Evolutionary conservation across 2,113 vertebrate genomes (phyloP).

Genomic region (Microcebus lehilahytsara): DNA sequence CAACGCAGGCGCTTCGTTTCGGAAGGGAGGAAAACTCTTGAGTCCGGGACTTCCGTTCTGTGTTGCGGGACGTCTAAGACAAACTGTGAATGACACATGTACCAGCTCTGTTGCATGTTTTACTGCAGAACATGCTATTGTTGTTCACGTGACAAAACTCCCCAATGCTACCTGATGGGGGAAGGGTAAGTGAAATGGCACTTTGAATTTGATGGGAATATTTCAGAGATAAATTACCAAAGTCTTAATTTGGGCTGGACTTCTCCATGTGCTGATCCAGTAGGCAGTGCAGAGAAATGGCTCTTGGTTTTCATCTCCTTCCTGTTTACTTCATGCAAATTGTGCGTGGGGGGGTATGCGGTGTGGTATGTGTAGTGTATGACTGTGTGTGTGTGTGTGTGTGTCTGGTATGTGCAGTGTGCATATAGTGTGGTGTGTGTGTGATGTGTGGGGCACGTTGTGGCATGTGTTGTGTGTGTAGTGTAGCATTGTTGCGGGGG

Average conservation of each 20-base stretch:
- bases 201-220: neutral
- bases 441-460: neutral
- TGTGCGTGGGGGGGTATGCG: neutral
- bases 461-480: neutral
- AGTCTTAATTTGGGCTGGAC: neutral
- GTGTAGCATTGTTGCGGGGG: neutral
- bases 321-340: neutral
- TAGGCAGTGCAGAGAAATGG: neutral
- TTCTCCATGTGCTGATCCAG: neutral
- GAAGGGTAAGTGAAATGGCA: rapidly evolving
- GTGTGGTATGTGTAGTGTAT: neutral
- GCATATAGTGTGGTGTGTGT: too few relatives aligned
- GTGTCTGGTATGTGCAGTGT: neutral
- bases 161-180: rapidly evolving
- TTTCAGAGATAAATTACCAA: neutral
- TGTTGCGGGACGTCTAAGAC: rapidly evolving
- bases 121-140: rapidly evolving
- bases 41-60: neutral
- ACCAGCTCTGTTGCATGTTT: rapidly evolving
- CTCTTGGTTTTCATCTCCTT: neutral
- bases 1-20: rapidly evolving
- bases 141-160: neutral
- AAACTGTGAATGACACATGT: rapidly evolving
- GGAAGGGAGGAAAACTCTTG: neutral
- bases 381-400: too few relatives aligned